phyloP scores from a whole-genome alignment of 2,888 invertebrate species.

The Aplocera efformata region DNA sequence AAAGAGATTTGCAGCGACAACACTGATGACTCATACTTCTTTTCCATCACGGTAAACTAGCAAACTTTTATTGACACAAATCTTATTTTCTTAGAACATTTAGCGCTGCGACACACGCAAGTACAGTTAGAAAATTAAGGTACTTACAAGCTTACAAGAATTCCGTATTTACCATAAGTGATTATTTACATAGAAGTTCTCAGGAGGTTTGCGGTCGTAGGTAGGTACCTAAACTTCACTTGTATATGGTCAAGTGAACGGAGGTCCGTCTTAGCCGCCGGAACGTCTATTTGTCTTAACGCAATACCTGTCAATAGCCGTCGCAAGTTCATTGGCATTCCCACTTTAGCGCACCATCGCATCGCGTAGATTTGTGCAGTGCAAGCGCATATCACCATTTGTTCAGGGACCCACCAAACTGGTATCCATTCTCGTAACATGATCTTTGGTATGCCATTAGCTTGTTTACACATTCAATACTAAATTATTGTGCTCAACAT shows the following conservation, averaged over 20 bases:
- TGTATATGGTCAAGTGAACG: constrained; percentile 68
- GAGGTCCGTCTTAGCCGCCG: constrained; percentile 71
- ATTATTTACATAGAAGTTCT: constrained; percentile 74
- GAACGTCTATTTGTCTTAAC: constrained; percentile 77
- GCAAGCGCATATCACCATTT: constrained; percentile 55
- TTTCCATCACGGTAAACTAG: background rate
- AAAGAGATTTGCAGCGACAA: too few relatives aligned
- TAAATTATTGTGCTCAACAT: constrained; percentile 62
- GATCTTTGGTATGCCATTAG: constrained; percentile 71
- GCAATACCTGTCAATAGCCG: constrained; percentile 79
- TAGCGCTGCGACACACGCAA: constrained; percentile 30
- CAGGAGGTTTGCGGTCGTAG: constrained; percentile 64
- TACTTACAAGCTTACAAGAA: constrained; percentile 59
- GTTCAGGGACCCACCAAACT: constrained; percentile 62
- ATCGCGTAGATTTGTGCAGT: constrained; percentile 73
- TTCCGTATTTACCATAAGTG: constrained; percentile 67
- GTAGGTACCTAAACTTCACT: constrained; percentile 42
- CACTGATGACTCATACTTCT: too few relatives aligned
- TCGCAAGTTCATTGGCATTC: constrained; percentile 77
- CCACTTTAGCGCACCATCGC: constrained; percentile 74
- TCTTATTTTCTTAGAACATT: constrained; percentile 6
- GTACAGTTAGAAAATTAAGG: constrained; percentile 54
- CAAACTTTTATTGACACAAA: constrained; percentile 5
- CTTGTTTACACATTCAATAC: constrained; percentile 72
- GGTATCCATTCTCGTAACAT: constrained; percentile 64